Conservation (phyloP, 2,888 invertebrate species). For the Tenthredo notha region DNA sequence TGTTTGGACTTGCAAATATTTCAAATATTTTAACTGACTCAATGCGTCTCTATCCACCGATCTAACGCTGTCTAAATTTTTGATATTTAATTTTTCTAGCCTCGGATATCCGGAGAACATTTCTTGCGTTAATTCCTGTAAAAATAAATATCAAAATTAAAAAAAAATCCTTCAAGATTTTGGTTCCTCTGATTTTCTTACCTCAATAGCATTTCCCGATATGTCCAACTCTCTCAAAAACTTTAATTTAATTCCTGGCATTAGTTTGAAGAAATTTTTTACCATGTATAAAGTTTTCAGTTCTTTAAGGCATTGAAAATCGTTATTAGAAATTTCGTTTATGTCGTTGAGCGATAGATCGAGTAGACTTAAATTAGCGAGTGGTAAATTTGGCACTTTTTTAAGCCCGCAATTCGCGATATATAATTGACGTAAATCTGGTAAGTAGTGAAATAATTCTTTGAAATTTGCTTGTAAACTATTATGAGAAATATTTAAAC, state of each 20-base stretch:
- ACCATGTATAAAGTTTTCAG: conserved; percentile 88
- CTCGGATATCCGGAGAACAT: conserved; percentile 86
- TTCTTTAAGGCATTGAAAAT: conserved; percentile 85
- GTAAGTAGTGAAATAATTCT: conserved; percentile 92
- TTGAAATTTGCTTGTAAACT: conserved; percentile 91
- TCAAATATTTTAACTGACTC: conserved; percentile 85
- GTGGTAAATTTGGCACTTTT: conserved; percentile 87
- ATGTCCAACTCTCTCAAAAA: conserved; percentile 88
- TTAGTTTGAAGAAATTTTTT: conserved; percentile 87
- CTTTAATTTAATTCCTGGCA: conserved; percentile 87
- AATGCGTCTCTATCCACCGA: conserved; percentile 88
- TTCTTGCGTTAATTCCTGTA: conserved; percentile 85
- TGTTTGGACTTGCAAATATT: conserved; percentile 86
- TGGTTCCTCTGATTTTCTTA: conserved; percentile 63
- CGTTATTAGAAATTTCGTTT: conserved; percentile 84
- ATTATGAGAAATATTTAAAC: conserved; percentile 90
- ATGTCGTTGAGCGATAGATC: conserved; percentile 91
- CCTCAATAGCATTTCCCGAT: conserved; percentile 89
- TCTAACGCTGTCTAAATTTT: conserved; percentile 86
- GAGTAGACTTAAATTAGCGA: conserved; percentile 88
- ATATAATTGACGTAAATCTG: conserved; percentile 88
- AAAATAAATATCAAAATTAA: conserved; percentile 34
- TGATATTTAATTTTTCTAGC: conserved; percentile 87
- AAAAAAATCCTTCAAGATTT: background rate
- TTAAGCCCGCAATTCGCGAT: conserved; percentile 89